Evolutionary conservation across 2,113 vertebrate species (phyloP).

Genomic region (Rhabdornis inornatus): DNA sequence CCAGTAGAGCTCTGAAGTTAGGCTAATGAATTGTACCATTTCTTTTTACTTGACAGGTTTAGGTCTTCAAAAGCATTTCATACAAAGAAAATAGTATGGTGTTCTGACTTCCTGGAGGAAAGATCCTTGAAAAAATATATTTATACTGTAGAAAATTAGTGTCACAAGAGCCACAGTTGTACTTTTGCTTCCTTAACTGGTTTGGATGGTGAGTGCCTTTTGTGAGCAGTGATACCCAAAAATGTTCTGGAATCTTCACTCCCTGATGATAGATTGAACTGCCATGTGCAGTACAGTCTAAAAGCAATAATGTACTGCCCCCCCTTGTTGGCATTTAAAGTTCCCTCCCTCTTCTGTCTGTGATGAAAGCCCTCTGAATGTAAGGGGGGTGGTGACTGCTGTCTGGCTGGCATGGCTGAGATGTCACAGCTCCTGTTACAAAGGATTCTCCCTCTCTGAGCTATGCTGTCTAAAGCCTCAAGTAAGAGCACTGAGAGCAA

Average conservation of each 20-base stretch:
- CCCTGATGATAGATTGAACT: background rate
- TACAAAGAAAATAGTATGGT: background rate
- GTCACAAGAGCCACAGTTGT: background rate
- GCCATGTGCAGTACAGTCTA: background rate
- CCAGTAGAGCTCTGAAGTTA: background rate
- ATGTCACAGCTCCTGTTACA: constrained; percentile 58
- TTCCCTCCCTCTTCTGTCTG: background rate
- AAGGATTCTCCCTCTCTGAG: constrained; percentile 36
- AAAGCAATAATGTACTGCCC: background rate
- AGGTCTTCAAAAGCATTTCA: background rate
- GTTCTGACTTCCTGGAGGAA: background rate
- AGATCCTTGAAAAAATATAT: background rate
- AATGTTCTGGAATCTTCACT: background rate
- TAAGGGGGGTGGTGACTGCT: background rate
- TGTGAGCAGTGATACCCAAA: background rate
- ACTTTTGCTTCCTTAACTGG: background rate
- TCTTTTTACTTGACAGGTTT: background rate
- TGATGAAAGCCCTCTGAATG: constrained; percentile 17
- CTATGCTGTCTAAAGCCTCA: background rate
- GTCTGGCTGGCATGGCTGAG: constrained; percentile 6
- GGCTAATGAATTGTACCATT: background rate
- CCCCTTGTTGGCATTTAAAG: background rate
- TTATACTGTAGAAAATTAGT: background rate
- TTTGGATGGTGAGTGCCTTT: background rate
- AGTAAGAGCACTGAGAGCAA: background rate